Conservation (phyloP, 2,888 invertebrate genomes). For the Drepana falcataria region DNA sequence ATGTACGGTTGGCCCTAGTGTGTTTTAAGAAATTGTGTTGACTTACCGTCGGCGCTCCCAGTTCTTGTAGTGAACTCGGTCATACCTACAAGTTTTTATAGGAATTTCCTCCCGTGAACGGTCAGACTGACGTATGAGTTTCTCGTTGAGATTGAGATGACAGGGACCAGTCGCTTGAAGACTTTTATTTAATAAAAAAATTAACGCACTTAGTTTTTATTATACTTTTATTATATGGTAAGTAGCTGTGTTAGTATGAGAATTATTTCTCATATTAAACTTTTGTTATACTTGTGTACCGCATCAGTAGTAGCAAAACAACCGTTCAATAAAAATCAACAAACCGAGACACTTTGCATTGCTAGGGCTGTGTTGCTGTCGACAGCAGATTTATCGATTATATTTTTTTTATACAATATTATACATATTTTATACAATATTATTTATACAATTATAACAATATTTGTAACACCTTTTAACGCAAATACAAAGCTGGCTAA, state of each 20-base stretch:
- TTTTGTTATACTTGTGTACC: too few relatives aligned
- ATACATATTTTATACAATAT: too few relatives aligned
- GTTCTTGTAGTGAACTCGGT: neutral
- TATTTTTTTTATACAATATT: neutral
- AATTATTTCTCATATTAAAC: neutral
- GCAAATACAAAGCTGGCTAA: too few relatives aligned
- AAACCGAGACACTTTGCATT: slow-evolving; percentile 22
- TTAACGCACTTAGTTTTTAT: too few relatives aligned
- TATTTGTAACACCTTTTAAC: too few relatives aligned
- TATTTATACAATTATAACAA: too few relatives aligned
- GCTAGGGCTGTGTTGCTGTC: neutral
- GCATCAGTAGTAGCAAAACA: slow-evolving; percentile 8
- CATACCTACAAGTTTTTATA: too few relatives aligned
- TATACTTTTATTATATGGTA: neutral
- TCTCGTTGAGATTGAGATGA: too few relatives aligned
- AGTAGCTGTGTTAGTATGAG: neutral
- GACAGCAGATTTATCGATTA: neutral
- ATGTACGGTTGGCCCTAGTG: slow-evolving; percentile 13
- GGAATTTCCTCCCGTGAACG: too few relatives aligned
- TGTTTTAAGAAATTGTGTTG: neutral
- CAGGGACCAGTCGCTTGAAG: too few relatives aligned
- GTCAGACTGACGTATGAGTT: too few relatives aligned
- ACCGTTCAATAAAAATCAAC: slow-evolving; percentile 35
- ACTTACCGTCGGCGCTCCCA: neutral
- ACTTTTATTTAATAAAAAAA: too few relatives aligned